A percentile compares a stretch with the other conserved stretches of the same genome.
Conservation (phyloP, 2,888 invertebrate species). For the Quadriops clusia region DNA sequence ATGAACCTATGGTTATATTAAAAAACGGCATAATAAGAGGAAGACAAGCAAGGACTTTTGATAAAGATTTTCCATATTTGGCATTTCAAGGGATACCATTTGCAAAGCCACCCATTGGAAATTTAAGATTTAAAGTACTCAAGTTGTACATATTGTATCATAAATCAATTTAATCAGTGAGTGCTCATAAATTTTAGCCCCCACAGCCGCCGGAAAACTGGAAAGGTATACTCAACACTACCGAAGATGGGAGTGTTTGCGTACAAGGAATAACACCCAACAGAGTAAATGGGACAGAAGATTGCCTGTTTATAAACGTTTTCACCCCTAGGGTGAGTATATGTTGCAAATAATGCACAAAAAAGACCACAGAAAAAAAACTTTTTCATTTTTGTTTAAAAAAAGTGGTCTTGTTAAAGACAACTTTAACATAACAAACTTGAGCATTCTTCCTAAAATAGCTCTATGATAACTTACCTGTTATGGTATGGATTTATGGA, state of each 20-base stretch:
- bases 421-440: slow-evolving; percentile 1
- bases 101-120: slow-evolving; percentile 20
- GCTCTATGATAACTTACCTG: slow-evolving; percentile 22
- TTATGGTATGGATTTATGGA: slow-evolving; percentile 27
- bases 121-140: slow-evolving; percentile 21
- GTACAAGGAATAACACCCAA: slow-evolving; percentile 15
- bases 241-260: slow-evolving; percentile 17
- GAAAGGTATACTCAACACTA: slow-evolving; percentile 18
- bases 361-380: neutral
- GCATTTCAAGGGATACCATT: slow-evolving; percentile 23
- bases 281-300: slow-evolving; percentile 18
- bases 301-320: slow-evolving; percentile 25
- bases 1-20: too few species aligned
- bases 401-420: neutral
- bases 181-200: slow-evolving; percentile 14
- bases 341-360: neutral
- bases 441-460: too few species aligned
- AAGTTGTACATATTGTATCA: neutral
- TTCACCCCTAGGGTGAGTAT: slow-evolving; percentile 21
- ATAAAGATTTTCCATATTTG: slow-evolving; percentile 11
- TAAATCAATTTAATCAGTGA: neutral
- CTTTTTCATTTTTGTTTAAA: neutral
- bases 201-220: slow-evolving; percentile 16
- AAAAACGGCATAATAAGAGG: slow-evolving; percentile 18
- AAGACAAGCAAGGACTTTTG: slow-evolving; percentile 10